Base-by-base conservation (phyloP, 2,797 vertebrate genomes). In the Salarias fasciatus region DNA sequence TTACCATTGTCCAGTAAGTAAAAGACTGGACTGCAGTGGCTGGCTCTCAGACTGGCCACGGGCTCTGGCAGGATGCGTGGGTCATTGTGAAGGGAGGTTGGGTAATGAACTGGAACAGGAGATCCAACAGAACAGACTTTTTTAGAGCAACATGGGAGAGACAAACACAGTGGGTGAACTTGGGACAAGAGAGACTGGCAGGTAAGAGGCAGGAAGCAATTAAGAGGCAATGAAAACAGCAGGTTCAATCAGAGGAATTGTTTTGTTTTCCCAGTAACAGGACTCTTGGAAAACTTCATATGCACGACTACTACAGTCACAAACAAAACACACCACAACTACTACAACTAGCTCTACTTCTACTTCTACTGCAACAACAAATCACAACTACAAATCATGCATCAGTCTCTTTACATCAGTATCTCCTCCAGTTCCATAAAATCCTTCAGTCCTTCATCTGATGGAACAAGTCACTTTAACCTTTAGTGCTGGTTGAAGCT, bases 1-100 rank as follows among this genome's bases (percentile, higher is more conserved):
- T 94, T 94, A 94, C 93, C 93, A 91, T 93, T 94, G 86, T 94
- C 93, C 92, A 94, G 86, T 70, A 94, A 91, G 91, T 94, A 93
- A 93, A 93, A 94, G 77, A 94, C 93, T 75, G 93, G 92, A 89
- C 92, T 93, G 93, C 90, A 92, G 91, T 93, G 92, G 83, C 91
- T 91, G 88, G 92, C 85, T 80, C 92, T 91, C 82, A 93, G 88
- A 85, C 89, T 91, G 87, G 91, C 91, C 86, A 91, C 88, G 29
- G 92, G 88, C 77, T 94, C 93, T 31, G 88, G 89, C 62, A 91
- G 83, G 86, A 86, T 48, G 72, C 92, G 91, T 24, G 89, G 90
- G 67, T 94, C 93, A 90, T 86, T 92, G 89, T 92, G 92, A 83
- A 91, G 80, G 88, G 91, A 92, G 75, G 90, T 84, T 80, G 91